These are phyloP conservation scores for Lanius ludovicianus DNA, from an alignment of 2,113 vertebrate genomes.

Conservation along the genomic window DNA sequence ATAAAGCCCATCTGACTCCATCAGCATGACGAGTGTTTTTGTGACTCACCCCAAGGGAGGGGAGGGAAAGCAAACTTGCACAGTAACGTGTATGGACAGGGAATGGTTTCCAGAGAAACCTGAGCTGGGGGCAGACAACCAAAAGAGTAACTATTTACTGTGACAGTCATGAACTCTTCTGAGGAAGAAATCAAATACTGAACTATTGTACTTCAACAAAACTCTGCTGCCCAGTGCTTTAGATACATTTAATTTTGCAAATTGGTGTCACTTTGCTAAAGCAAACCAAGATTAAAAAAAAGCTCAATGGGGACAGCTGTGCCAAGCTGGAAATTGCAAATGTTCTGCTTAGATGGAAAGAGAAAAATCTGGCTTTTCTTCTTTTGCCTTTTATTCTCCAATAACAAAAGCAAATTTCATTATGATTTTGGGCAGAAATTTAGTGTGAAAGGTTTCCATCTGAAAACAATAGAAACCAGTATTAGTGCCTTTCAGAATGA, in stretches of 20 bases:
- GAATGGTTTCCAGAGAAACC: not conserved
- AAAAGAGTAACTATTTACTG: not conserved
- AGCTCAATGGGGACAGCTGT: not conserved
- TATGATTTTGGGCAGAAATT: not conserved
- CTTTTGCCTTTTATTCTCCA: not conserved
- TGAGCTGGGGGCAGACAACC: not conserved
- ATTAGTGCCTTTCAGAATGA: not conserved
- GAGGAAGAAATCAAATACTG: not conserved
- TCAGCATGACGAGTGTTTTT: not conserved
- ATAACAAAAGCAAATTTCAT: not conserved
- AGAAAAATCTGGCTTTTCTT: not conserved
- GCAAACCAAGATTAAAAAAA: not conserved
- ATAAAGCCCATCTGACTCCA: not conserved
- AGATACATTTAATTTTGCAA: not conserved
- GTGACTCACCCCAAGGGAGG: conserved; percentile 12
- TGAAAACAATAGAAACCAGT: not conserved
- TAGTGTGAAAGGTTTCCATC: not conserved
- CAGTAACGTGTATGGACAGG: not conserved
- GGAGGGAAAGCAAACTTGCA: not conserved
- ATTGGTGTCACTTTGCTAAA: not conserved
- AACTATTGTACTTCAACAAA: not conserved
- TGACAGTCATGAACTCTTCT: not conserved
- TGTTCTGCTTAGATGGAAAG: not conserved
- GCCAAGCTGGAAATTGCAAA: not conserved
- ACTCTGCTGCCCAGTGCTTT: not conserved